A percentile compares a stretch with the other conserved stretches of the same genome.
Conservation (phyloP, 2,888 invertebrate species). For the Andrena dorsata region DNA sequence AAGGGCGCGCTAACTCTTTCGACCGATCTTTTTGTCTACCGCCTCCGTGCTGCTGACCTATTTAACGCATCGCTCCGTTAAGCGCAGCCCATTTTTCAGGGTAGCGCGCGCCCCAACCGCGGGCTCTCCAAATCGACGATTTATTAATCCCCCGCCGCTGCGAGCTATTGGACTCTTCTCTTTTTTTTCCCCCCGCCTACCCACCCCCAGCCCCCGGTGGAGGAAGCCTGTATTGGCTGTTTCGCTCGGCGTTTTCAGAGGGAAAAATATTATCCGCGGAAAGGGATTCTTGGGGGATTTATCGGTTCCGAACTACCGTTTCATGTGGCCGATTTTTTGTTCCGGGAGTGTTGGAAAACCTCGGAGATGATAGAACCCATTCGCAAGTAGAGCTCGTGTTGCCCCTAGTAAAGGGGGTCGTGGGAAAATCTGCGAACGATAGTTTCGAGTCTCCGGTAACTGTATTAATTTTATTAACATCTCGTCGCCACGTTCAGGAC, state of each 20-base stretch:
- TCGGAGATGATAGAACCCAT: background rate
- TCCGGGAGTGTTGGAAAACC: background rate
- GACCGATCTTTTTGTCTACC: slow-evolving; percentile 28
- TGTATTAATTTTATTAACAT: background rate
- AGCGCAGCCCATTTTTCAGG: slow-evolving; percentile 52
- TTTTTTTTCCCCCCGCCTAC: too few species aligned
- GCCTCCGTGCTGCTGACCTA: slow-evolving; percentile 41
- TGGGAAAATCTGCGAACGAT: background rate
- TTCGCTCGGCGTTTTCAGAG: background rate
- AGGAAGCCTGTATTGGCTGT: background rate
- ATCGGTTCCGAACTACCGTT: background rate
- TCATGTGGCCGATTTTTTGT: background rate
- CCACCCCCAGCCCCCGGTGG: background rate
- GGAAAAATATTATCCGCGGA: background rate
- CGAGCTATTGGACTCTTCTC: slow-evolving; percentile 4
- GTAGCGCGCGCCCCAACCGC: slow-evolving; percentile 10
- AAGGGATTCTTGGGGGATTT: background rate
- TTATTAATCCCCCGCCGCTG: slow-evolving; percentile 27
- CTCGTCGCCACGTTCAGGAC: background rate
- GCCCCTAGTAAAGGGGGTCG: too few species aligned
- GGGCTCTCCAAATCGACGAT: slow-evolving; percentile 30
- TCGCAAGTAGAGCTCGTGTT: background rate
- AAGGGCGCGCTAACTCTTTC: slow-evolving; percentile 39
- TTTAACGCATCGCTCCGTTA: slow-evolving; percentile 33
- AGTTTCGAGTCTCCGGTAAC: background rate